Evolutionary conservation across 2,113 vertebrate species (phyloP), one percentile per base, ranked within the genome.

Genomic region (Centropus unirufus): DNA sequence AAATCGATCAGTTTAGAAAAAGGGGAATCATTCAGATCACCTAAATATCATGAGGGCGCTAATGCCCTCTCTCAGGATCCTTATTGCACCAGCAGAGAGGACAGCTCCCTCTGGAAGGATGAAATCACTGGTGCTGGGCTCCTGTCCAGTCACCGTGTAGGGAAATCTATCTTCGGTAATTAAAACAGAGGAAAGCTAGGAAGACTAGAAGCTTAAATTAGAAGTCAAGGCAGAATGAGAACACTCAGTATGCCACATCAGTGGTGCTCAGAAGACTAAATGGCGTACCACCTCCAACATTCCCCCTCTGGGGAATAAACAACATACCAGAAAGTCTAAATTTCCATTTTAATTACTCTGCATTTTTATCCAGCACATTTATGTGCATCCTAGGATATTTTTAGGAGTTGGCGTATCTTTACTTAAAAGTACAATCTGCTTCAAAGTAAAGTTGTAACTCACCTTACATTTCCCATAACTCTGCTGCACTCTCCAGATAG

Each of bases 261-360:
- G 80, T 26, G 64, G 49, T 1, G 2, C 67, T 76, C 36, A 32
- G 27, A 84, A 68, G 21, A n/a, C 39, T 75, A 77, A 78, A 68
- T 42, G 49, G 78, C 49, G 21, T 26, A 84, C 18, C 64, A 79
- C 74, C 66, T 84, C 39, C 81, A 88, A 75, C 87, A 74, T 70
- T 82, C 79, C 82, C 74, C 69, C 42, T 67, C 49, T 52, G 44
- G 30, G 74, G 62, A 87, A 82, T 70, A 89, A 95, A 84, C 70
- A 93, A 78, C 54, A 44, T n/a, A 77, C 52, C 83, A 90, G 74
- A 57, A 94, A 92, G 58, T 27, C 44, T 75, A 52, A 57, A 93
- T 87, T 92, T 89, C 87, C 61, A 63, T 87, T 92, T 91, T 70
- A 89, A 89, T 91, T 92, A 72, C 52, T 84, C 69, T 44, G 64